A percentile compares a stretch with the other conserved stretches of the same genome.
These are phyloP conservation scores for Myiothlypis coronata DNA, from an alignment of 2,797 vertebrate genomes.

Conservation along the genomic window DNA sequence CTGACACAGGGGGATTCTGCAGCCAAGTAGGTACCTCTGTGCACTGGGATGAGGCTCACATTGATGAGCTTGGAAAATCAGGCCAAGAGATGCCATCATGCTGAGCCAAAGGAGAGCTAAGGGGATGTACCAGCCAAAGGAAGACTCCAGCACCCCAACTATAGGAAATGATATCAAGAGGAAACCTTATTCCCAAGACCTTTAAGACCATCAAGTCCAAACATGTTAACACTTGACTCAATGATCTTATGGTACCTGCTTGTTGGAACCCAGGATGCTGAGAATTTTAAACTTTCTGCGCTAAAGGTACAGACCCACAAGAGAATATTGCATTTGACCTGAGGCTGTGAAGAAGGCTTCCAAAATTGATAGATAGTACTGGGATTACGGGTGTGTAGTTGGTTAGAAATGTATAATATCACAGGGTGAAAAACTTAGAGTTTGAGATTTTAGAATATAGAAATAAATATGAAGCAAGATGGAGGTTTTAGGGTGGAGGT, in stretches of 20 bases:
- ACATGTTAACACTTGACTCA: neutral
- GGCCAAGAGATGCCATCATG: rapidly evolving
- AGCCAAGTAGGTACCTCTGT: neutral
- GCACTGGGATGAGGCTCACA: neutral
- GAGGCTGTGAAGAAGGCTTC: neutral
- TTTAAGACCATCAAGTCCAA: neutral
- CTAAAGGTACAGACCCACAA: neutral
- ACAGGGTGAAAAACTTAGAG: neutral
- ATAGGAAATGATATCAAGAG: neutral
- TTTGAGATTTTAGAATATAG: neutral
- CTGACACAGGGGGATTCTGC: too few relatives aligned
- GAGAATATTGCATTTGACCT: neutral
- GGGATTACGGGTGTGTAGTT: neutral
- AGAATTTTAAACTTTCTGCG: neutral
- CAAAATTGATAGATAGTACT: neutral
- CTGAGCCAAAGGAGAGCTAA: neutral
- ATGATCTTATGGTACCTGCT: neutral
- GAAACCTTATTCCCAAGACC: neutral
- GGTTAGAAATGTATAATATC: neutral
- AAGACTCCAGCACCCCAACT: neutral
- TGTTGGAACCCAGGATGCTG: neutral
- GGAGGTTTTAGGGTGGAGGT: neutral
- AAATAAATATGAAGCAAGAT: neutral
- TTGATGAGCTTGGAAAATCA: neutral
- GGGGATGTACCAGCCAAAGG: neutral